Percentiles rank a stretch among this genome's conserved stretches.
Evolutionary conservation across 2,797 vertebrate species (phyloP).

Genomic region (Toxotes lorentzi): DNA sequence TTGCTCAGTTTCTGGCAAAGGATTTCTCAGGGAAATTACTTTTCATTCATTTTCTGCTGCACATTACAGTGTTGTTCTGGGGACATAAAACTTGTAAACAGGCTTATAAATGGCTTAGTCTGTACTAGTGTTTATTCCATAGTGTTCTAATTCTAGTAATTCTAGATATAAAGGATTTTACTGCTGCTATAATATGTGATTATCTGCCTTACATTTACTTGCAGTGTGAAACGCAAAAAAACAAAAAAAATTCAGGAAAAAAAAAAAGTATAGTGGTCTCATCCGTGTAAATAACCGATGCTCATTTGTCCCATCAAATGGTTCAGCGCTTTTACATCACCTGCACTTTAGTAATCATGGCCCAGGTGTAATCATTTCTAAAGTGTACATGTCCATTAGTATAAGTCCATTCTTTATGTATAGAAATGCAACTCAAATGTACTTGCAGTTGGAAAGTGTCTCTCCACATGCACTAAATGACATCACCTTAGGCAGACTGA

Average conservation of each 20-base stretch:
- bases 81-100: conserved; percentile 74
- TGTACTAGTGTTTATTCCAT: conserved; percentile 51
- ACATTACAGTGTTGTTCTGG: conserved; percentile 71
- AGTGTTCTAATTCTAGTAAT: conserved; percentile 65
- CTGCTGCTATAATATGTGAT: conserved; percentile 49
- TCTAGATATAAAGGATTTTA: conserved; percentile 57
- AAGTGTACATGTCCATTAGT: not conserved
- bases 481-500: not conserved
- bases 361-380: not conserved
- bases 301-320: not conserved
- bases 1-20: conserved; percentile 80
- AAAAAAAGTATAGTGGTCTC: not conserved
- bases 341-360: not conserved
- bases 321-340: not conserved
- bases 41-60: conserved; percentile 75
- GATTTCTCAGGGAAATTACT: conserved; percentile 80
- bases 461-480: not conserved
- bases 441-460: not conserved
- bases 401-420: not conserved
- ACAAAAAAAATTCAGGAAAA: not conserved
- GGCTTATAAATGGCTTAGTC: conserved; percentile 72
- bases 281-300: not conserved
- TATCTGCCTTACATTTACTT: conserved; percentile 44
- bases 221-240: conserved; percentile 1
- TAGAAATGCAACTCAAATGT: not conserved